Evolutionary conservation across 2,888 invertebrate species (phyloP), one percentile per base, ranked within the genome.

Genomic region (Leucoptera coffeella): DNA sequence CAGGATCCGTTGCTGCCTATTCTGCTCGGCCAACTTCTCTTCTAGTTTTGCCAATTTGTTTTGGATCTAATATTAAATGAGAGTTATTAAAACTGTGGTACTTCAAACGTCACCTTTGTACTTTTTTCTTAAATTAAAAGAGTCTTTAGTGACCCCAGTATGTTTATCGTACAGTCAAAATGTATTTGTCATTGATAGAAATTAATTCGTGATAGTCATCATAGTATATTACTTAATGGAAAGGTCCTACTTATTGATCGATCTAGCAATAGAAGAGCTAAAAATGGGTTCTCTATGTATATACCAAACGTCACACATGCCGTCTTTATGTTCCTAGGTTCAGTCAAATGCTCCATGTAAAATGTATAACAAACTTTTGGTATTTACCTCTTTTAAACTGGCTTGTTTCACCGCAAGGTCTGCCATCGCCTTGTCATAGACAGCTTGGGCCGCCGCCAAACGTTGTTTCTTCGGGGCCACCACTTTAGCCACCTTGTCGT

Each of bases 391-490:
- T 41, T 60, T 60, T 29, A 93, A 64, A 38, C 85, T 82, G 2
- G 79, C 80, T 35, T 88, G 77, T 48, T 92, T 92, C 17, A 81
- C 59, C 32, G 85, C 83, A 23, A 94, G 64, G 17, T 84, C 82
- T 6, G 77, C 75, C 81, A 88, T 79, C 1, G 80, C 82, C 26
- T 61, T 67, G 37, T 82, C 77, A 48, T 89, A 85, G 22, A 85
- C 80, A 1, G 77, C 78, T 47, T 95, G 88, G 1, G 95, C 95
- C 33, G 81, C 82, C 1, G 85, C 85, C 32, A 96, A 58, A 9
- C 91, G 87, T 39, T 81, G 77, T 50, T 90, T 90, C 62, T 96
- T 97, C 1, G 97, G 97, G 2, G 91, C 94, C 12, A 93, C 84
- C 6, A 89, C 79, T 55, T 85, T 88, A 1, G 92, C 91, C 2